Base-by-base conservation (phyloP, 2,888 invertebrate genomes). In the Iselma pallidipennis region DNA sequence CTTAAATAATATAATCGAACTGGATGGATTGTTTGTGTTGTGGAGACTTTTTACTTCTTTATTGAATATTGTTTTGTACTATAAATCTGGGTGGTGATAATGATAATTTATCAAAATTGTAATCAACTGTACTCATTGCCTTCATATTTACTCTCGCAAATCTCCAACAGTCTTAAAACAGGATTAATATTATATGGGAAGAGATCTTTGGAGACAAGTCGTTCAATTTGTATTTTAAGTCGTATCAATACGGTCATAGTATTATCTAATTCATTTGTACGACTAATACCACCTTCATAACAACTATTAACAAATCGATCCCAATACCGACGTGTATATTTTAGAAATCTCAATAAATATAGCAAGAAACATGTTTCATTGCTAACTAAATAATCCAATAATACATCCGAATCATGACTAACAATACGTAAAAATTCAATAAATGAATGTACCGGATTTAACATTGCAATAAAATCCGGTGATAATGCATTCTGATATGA, bases 131-230 rank as follows among this genome's bases (percentile, higher is more conserved):
- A 88, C 75, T 91, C 90, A 80, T 91, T 91, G 2, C 91, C 91
- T 82, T 94, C 93, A 80, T 93, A 94, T 71, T 94, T 84, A 77
- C 90, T 90, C 78, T 94, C 94, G 76, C 93, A 94, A 69, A 90
- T 90, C 79, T 92, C 92, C 67, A 95, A 83, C 72, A 95, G 83
- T 80, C 91, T 88, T 70, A 94, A 83, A 60, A 95, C 91, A 45
- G 95, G 95, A 73, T 90, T 92, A 75, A 95, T 95, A 80, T 95
- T 95, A 80, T 95, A 95, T 0, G 95, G 94, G 80, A 94, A 95
- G 53, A 94, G 81, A 69, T 92, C 89, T 75, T 90, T 90, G 0
- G 92, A 89, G 6, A 95, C 94, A 70, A 95, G 82, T 75, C 92
- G 86, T 71, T 91, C 91, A 67, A 95, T 93, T 75, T 94, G 91